Conservation (phyloP, 2,888 invertebrate genomes). For the Eupithecia inturbata region DNA sequence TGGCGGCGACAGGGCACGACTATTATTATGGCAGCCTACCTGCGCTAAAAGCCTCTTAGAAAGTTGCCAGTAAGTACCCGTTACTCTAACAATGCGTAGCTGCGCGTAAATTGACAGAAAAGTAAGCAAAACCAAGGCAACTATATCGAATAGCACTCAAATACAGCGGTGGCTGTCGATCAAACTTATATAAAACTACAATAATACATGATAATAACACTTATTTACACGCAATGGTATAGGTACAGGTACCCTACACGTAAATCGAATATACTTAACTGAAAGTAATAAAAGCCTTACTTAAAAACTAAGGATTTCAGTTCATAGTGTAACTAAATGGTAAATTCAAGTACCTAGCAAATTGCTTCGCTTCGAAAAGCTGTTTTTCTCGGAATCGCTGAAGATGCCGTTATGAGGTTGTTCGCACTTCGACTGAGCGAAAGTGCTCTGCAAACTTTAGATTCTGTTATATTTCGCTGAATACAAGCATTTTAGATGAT, state of each 20-base stretch:
- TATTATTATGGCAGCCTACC: constrained; percentile 44
- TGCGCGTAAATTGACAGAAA: constrained; percentile 24
- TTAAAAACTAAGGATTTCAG: not conserved
- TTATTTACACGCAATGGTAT: constrained; percentile 7
- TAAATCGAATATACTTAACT: not conserved
- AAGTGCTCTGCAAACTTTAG: constrained; percentile 40
- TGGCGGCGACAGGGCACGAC: constrained; percentile 47
- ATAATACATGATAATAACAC: not conserved
- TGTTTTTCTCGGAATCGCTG: constrained; percentile 40
- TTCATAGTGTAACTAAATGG: not conserved
- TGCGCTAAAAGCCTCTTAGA: constrained; percentile 41
- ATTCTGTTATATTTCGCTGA: constrained; percentile 28
- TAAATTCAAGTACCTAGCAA: constrained; percentile 2
- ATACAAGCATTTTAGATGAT: constrained; percentile 27
- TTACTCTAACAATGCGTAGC: constrained; percentile 38
- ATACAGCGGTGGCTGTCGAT: constrained; percentile 7
- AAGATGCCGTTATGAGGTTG: constrained; percentile 45
- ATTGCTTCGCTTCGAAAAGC: constrained; percentile 24
- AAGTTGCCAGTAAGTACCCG: constrained; percentile 36
- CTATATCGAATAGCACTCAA: constrained; percentile 16
- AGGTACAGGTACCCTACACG: no score
- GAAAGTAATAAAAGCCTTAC: not conserved
- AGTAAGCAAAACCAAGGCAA: constrained; percentile 21
- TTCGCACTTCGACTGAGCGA: constrained; percentile 43
- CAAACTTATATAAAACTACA: constrained; percentile 9